Evolutionary conservation across 2,113 vertebrate genomes (phyloP).

Genomic region (Narcine bancroftii): DNA sequence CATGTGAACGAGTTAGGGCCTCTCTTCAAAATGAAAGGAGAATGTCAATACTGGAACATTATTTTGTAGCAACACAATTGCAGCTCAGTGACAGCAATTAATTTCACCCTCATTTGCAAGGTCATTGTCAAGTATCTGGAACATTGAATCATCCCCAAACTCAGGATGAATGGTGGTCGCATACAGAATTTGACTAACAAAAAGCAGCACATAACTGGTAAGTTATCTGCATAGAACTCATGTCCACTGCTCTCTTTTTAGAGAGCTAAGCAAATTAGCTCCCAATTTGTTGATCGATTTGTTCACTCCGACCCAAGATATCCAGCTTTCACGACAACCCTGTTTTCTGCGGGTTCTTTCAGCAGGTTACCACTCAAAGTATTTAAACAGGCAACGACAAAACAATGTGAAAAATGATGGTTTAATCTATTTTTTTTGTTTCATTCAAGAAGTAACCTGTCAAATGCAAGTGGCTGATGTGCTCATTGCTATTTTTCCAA

Average conservation of each 20-base stretch:
- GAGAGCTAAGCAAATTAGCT: no score
- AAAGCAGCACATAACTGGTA: no score
- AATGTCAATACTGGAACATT: no score
- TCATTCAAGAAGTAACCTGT: neutral
- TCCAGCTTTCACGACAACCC: neutral
- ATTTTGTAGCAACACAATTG: no score
- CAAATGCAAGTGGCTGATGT: neutral
- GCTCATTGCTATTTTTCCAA: neutral
- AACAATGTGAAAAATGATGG: neutral
- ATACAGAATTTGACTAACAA: no score
- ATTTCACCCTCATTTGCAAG: neutral
- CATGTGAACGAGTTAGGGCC: neutral
- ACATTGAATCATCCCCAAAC: neutral
- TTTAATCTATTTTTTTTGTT: neutral
- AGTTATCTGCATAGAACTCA: neutral
- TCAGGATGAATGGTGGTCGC: no score
- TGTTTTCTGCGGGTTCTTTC: neutral
- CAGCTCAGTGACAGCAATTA: neutral
- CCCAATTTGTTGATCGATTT: neutral
- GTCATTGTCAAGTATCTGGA: neutral
- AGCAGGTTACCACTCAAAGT: neutral
- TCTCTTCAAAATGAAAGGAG: neutral
- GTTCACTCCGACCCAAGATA: neutral
- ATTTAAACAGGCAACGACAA: neutral
- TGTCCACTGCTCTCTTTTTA: neutral